Base-by-base conservation (phyloP, 2,113 vertebrate species). In the Emydura subglobosa region DNA sequence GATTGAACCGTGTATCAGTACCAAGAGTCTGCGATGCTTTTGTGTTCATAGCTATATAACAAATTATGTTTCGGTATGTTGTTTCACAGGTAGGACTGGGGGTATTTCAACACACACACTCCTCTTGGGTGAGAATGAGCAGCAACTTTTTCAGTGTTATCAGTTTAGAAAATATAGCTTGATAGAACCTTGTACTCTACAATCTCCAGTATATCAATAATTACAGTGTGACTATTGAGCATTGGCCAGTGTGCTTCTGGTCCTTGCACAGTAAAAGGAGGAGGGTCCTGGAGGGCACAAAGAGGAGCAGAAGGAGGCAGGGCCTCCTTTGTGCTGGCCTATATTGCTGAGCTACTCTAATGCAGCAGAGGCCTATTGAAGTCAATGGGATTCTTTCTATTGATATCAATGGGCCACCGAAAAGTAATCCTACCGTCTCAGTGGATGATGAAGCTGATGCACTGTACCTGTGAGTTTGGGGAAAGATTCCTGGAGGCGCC, bases 1-100 rank as follows among this genome's bases (percentile, higher is more conserved):
- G 3, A 25, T 49, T 79, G 31, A n/a, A 81, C 79, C 16, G 25
- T 25, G 13, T 5, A 2, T 1, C 13, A n/a, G 54, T 47, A 59
- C 50, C 7, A 8, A 39, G 22, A 0, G 0, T 25, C 39, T 87
- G 84, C 29, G 25, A 4, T 27, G 47, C 51, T 47, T 54, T 4
- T 83, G 50, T 82, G 50, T 94, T 68, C 82, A n/a, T 53, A 44
- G 44, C 24, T 4, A 22, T 51, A 55, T 68, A 54, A 9, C 5
- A 13, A 57, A 44, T 27, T 29, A 5, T 49, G 21, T 14, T 53
- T 51, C 31, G 47, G 5, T 5, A 34, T 0, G 3, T 19, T 57
- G 2, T 78, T 82, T 53, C 54, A 53, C 55, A 27, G 25, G 10
- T 27, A 31, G 31, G 34, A 85, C 50, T 51, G 19, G 65, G 47